Evolutionary conservation across 2,113 vertebrate species (phyloP), one percentile per base, ranked within the genome.

Genomic region (Vulpes lagopus): DNA sequence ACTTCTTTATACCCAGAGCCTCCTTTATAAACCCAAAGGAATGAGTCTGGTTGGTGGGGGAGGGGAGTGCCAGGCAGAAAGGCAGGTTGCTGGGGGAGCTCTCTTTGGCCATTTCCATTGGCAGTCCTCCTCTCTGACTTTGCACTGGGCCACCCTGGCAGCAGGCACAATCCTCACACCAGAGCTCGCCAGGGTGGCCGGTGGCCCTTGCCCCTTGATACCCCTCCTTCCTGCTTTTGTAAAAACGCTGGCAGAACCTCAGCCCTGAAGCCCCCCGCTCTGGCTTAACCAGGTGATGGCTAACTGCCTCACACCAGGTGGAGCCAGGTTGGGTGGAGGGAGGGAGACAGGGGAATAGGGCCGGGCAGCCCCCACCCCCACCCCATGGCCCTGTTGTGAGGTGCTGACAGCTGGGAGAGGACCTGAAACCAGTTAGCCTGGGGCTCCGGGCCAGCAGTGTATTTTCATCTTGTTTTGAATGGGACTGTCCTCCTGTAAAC

Each of bases 401-500:
- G 97, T 11, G 91, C 76, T 97, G 97, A 97, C 98, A 98, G 97
- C 97, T 98, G 97, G 90, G 87, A 98, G 97, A 97, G 97, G 97
- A 97, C 95, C 95, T 98, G 95, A 98, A 97, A 98, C 96, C 96
- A 98, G 97, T 97, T 97, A 97, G 96, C 96, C 93, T 93, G 71
- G 87, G 97, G 97, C 92, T 96, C 64, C 74, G 59, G 85, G 97
- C 97, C 98, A 98, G 92, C 89, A 96, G 92, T 94, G 94, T 98
- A 98, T 98, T 98, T 98, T 97, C 98, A 98, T 98, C 97, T 98
- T 98, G 97, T 97, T 98, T 98, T 98, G 97, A 98, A 97, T 98
- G 95, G 94, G 97, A 98, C 87, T 69, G 76, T 97, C 97, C 90
- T 98, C 95, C 83, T 96, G 97, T 97, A 98, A 98, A 97, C 96